These are phyloP conservation scores for Rattus rattus DNA, from an alignment of 2,113 vertebrate species.

Conservation along the genomic window DNA sequence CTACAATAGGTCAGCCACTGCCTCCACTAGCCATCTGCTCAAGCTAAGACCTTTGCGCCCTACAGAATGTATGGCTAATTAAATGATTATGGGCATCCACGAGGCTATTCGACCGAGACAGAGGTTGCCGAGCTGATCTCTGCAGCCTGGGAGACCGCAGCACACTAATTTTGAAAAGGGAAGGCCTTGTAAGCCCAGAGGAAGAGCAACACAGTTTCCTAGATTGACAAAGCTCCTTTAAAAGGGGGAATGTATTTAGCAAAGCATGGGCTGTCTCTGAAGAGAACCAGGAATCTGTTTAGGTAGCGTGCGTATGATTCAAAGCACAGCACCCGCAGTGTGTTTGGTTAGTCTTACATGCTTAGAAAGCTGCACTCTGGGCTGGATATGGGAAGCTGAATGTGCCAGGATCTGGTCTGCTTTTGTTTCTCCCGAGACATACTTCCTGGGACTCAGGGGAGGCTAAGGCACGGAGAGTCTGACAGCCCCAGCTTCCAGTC, in stretches of 20 bases:
- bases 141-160: fast-evolving
- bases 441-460: neutral
- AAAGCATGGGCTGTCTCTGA: neutral
- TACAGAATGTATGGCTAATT: slow-evolving; percentile 84
- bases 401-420: neutral
- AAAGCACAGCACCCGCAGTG: neutral
- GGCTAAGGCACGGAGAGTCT: neutral
- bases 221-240: slow-evolving; percentile 20
- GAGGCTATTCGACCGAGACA: neutral
- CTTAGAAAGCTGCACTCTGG: neutral
- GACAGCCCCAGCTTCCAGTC: neutral
- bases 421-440: neutral
- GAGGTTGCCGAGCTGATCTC: slow-evolving; percentile 47
- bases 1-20: slow-evolving; percentile 68
- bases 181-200: neutral
- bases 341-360: neutral
- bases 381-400: neutral
- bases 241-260: neutral
- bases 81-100: slow-evolving; percentile 49
- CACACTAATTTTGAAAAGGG: neutral
- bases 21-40: slow-evolving; percentile 87
- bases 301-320: neutral
- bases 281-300: neutral
- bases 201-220: slow-evolving; percentile 47
- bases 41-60: slow-evolving; percentile 80